Base-by-base conservation (phyloP, 2,888 invertebrate species). In the Drosophila lacicola region DNA sequence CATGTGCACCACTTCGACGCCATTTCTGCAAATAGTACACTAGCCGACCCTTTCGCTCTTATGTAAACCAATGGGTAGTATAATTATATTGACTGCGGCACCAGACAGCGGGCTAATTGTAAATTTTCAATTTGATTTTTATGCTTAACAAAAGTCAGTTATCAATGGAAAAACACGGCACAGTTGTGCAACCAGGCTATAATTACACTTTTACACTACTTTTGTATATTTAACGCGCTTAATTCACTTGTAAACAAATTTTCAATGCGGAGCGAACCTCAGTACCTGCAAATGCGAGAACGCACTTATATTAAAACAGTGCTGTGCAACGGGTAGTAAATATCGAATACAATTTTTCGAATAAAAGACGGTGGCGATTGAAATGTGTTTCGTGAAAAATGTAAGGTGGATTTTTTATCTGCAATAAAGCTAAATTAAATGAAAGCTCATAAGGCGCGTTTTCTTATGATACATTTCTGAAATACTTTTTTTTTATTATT, bases 241-340 rank as follows among this genome's bases (percentile, higher is more conserved):
- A 72, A 66, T 70, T 34, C 61, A 67, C 55, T 66, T 61, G 67
- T 74, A 75, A 89, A 84, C 68, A 82, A 82, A 84, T 80, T 89
- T 81, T 88, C 54, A 80, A 73, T 57, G 56, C 73, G 71, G 74
- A 80, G 74, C 71, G 57, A 78, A 77, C 63, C 74, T 84, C 82
- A 78, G 80, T 90, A 90, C 89, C 90, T 89, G 89, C 88, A 88
- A 92, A 91, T 92, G 91, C 91, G 92, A 90, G 88, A 91, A 91
- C 90, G 91, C 91, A 91, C 91, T 90, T 90, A 84, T 88, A 88
- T 88, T 86, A 55, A 72, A 73, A 66, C 78, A 78, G 75, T 77
- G 82, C 36, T 82, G 82, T 17, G 51, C 62, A 78, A 44, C 62
- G 50, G n/a, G 3, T 11, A 50, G 36, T 33, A 58, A 51, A 33